A percentile compares a stretch with the other conserved stretches of the same genome.
These are phyloP conservation scores for Tamias sibiricus DNA, from an alignment of 2,113 vertebrate genomes.

Conservation along the genomic window DNA sequence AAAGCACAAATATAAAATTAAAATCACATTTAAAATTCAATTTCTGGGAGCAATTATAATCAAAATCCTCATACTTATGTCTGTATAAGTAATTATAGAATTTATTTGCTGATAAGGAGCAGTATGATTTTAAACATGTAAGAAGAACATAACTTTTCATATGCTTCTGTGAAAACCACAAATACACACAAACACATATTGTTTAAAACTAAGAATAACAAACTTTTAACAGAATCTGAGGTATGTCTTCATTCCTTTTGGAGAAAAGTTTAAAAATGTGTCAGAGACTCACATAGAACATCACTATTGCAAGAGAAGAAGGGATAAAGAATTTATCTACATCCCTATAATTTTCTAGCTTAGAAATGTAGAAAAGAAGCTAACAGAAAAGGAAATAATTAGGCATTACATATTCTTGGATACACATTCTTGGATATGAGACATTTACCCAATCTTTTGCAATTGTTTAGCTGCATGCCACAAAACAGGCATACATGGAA, in stretches of 20 bases:
- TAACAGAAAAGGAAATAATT: background rate
- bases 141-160: background rate
- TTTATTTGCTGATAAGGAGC: background rate
- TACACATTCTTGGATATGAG: no score
- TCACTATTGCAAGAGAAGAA: background rate
- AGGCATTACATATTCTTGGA: background rate
- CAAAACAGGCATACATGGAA: background rate
- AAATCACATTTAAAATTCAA: conserved; percentile 2
- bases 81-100: background rate
- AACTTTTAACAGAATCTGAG: background rate
- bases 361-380: background rate
- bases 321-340: background rate
- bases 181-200: background rate
- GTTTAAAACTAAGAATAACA: background rate
- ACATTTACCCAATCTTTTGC: background rate
- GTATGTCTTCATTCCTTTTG: background rate
- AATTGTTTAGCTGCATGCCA: background rate
- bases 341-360: background rate
- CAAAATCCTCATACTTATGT: background rate
- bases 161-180: background rate
- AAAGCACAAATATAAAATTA: background rate
- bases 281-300: background rate
- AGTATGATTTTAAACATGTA: background rate
- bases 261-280: background rate
- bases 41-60: background rate